Evolutionary conservation across 2,797 vertebrate genomes (phyloP), one percentile per base, ranked within the genome.

Genomic region (Mycteria americana): DNA sequence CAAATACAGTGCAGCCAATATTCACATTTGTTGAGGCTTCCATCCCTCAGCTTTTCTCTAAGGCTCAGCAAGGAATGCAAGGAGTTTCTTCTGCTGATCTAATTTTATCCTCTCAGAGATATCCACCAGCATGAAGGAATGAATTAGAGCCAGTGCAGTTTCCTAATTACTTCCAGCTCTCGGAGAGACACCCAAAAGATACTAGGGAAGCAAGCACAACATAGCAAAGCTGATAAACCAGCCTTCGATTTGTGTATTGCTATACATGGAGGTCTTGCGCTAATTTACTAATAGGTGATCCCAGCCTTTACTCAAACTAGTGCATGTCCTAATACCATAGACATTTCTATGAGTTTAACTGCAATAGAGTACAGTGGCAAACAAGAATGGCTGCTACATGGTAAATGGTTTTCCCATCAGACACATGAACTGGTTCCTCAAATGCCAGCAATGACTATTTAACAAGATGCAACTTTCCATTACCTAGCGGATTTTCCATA

Each of bases 1-100:
- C 69, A 89, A 85, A 89, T 84, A 51, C 79, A 89, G 86, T 14
- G 46, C 62, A 92, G 95, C 97, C 93, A 96, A 96, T 85, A 97
- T 79, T 59, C 65, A 92, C 92, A 94, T 96, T 96, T 92, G 87
- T 75, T 75, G 79, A 96, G 85, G 62, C 85, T 94, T 92, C 87
- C 69, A 95, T 89, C 59, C 79, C 85, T 88, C 76, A 62, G 88
- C 85, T 94, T 93, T 92, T 92, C 91, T 91, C 87, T 60, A 63
- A 81, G 82, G 85, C 85, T 95, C 54, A 89, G 86, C 27, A 35
- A 91, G 92, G 95, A 95, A 94, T 91, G 91, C 57, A 85, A 87
- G 87, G 88, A 93, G 77, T 93, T 95, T 85, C 85, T 96, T 33
- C 64, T 50, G 53, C 78, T 80, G 75, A 85, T 94, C 91, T 97